Evolutionary conservation across 2,113 vertebrate genomes (phyloP).

Genomic region (Pachypanchax playfairii): DNA sequence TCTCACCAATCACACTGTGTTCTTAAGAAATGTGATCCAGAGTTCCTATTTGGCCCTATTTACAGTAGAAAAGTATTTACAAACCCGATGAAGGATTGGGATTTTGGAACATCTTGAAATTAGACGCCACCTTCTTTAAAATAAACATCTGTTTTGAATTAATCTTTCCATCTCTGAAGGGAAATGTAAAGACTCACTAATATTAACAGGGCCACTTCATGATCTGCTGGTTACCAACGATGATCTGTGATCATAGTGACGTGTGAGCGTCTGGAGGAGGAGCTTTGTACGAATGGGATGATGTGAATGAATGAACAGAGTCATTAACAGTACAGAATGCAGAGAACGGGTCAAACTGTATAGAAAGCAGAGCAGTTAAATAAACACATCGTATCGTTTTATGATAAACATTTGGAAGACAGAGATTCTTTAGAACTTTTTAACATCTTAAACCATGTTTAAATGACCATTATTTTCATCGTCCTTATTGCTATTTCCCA

Average conservation of each 20-base stretch:
- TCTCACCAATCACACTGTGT: conserved; percentile 14
- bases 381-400: conserved; percentile 72
- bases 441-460: conserved; percentile 74
- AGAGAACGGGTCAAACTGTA: conserved; percentile 70
- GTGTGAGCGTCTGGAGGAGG: no score
- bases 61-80: conserved; percentile 18
- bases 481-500: conserved; percentile 79
- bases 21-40: not conserved
- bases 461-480: conserved; percentile 76
- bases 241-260: conserved; percentile 35
- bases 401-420: conserved; percentile 84
- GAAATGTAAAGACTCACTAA: conserved; percentile 23
- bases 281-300: conserved; percentile 29
- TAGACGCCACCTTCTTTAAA: no score
- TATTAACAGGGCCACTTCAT: conserved; percentile 56
- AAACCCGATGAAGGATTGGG: conserved; percentile 1
- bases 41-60: conserved; percentile 21
- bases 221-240: conserved; percentile 57
- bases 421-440: conserved; percentile 84
- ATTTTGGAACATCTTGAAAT: no score
- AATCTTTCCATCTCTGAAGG: conserved; percentile 9
- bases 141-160: no score
- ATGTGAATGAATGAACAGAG: conserved; percentile 10
- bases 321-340: conserved; percentile 4
- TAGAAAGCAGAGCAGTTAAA: conserved; percentile 78